Evolutionary conservation across 2,888 invertebrate species (phyloP).

Genomic region (Pollenia labialis): DNA sequence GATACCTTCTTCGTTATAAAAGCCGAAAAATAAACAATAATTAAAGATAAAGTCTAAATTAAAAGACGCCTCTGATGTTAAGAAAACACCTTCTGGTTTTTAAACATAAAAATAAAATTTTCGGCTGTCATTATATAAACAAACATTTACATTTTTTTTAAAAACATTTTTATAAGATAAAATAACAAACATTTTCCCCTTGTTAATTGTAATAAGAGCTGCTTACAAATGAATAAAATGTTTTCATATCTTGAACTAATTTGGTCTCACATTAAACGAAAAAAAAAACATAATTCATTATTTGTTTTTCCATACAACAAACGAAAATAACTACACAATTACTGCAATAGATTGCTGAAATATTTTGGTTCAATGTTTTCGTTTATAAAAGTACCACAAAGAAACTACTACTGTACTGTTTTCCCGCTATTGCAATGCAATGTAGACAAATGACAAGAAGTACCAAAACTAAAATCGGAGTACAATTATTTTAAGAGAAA

Average conservation of each 20-base stretch:
- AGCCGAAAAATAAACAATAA: slow-evolving; percentile 41
- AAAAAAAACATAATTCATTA: slow-evolving; percentile 37
- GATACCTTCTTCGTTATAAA: slow-evolving; percentile 13
- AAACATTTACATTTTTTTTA: background rate
- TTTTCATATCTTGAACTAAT: slow-evolving; percentile 69
- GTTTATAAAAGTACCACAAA: background rate
- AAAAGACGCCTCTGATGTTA: slow-evolving; percentile 28
- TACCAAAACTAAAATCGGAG: slow-evolving; percentile 1
- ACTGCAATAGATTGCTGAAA: background rate
- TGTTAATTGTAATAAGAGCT: slow-evolving; percentile 17
- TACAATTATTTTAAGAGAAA: background rate
- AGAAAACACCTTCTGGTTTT: slow-evolving; percentile 67
- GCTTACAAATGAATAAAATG: slow-evolving; percentile 43
- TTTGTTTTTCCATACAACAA: slow-evolving; percentile 24
- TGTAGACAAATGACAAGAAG: slow-evolving; percentile 21
- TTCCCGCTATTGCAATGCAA: background rate
- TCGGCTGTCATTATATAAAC: slow-evolving; percentile 22
- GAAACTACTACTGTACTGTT: slow-evolving; percentile 10
- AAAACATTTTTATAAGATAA: slow-evolving; percentile 35
- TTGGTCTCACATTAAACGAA: slow-evolving; percentile 53
- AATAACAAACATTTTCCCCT: slow-evolving; percentile 13
- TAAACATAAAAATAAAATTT: background rate
- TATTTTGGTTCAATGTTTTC: too few species aligned
- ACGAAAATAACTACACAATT: background rate
- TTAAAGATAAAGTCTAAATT: slow-evolving; percentile 39